Conservation (phyloP, 2,888 invertebrate genomes). For the Diabrotica balteata region DNA sequence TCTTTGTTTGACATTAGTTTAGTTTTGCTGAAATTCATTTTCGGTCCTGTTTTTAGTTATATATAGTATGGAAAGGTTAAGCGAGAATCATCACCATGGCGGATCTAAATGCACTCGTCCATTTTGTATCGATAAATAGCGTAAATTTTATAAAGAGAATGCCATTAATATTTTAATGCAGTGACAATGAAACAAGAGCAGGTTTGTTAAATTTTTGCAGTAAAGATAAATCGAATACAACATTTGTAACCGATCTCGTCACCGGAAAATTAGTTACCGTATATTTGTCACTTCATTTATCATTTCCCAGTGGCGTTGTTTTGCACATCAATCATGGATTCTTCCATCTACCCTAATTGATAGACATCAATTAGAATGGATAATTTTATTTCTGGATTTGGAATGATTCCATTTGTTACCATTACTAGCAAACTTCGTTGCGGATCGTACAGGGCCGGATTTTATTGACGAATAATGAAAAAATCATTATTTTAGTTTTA, state of each 20-base stretch:
- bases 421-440: background rate
- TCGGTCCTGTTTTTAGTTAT: no score
- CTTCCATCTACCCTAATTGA: constrained; percentile 20
- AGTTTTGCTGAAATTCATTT: no score
- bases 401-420: constrained; percentile 11
- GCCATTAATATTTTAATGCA: no score
- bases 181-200: no score
- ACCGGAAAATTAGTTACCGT: constrained; percentile 19
- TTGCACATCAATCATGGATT: constrained; percentile 23
- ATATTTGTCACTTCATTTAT: constrained; percentile 29
- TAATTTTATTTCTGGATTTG: constrained; percentile 24
- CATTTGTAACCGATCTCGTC: constrained; percentile 13
- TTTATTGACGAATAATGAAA: background rate
- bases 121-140: no score
- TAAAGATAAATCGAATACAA: constrained; percentile 13
- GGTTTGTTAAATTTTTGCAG: background rate
- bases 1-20: no score
- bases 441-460: background rate
- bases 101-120: no score
- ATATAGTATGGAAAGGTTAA: no score
- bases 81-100: no score
- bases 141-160: no score
- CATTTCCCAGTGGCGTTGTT: constrained; percentile 19
- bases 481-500: no score
- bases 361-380: constrained; percentile 24